Evolutionary conservation across 2,113 vertebrate species (phyloP), one percentile per base, ranked within the genome.

Genomic region (Poeciliopsis retropinna): DNA sequence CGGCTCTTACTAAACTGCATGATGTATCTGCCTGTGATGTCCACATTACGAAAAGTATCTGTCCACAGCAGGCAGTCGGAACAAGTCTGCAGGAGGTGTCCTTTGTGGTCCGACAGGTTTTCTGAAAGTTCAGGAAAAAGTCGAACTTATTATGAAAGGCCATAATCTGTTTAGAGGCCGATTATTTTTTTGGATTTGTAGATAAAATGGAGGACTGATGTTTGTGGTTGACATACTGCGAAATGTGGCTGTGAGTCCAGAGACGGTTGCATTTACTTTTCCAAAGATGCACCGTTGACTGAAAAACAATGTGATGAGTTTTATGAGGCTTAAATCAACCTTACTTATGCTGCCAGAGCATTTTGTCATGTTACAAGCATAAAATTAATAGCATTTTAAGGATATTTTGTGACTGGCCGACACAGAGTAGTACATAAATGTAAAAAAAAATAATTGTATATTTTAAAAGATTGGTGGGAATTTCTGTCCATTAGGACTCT

Each of bases 31-130:
- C 91, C 91, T 1, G 76, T 85, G 47, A 84, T 25, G 8, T 92
- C 92, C 37, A 67, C 64, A 1, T 93, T 93, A 34, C 87, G 76
- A 54, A 92, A 92, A 27, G 87, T 90, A 78, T 92, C 92, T 0
- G 89, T 92, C 92, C 92, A 93, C 72, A 93, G 89, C 74, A 93
- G 89, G 62, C 91, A 93, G 82, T 87, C 80, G 0, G 90, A 32
- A 76, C 91, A 92, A 1, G 91, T 91, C 79, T 85, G 84, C 22
- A 93, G 77, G 19, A 92, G 66, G 17, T 92, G 86, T n/a, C 92
- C 92, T 80, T 92, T 93, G 81, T 93, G 92, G 27, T 91, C 85
- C 1, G 88, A 91, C 31, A 93, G 82, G 64, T 93, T 88, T 64
- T 93, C 92, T 93, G 72, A 15, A 57, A 76, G 62, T 64, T 27